phyloP scores from a whole-genome alignment of 2,113 vertebrate species.

The Actinemys pallida region DNA sequence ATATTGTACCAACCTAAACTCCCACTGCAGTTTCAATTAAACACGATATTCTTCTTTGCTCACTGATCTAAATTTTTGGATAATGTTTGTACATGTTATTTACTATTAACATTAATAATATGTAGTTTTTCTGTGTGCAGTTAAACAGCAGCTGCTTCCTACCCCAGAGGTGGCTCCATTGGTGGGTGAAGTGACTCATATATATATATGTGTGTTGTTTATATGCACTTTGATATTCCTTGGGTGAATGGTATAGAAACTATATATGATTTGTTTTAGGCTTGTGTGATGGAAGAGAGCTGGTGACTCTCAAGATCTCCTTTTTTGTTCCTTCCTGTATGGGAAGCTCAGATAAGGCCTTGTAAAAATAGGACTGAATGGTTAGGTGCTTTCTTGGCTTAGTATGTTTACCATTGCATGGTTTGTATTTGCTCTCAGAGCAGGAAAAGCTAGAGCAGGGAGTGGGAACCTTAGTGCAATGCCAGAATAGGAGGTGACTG shows the following conservation, averaged over 20 bases:
- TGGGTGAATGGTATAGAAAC: neutral
- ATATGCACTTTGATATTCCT: neutral
- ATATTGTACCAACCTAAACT: neutral
- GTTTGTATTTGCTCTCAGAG: neutral
- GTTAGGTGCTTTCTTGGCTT: slow-evolving; percentile 1
- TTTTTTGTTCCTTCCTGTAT: neutral
- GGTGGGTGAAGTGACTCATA: neutral
- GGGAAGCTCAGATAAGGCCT: neutral
- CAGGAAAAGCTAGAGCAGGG: slow-evolving; percentile 21
- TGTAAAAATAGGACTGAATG: neutral
- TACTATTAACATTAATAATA: neutral
- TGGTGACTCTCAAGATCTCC: neutral
- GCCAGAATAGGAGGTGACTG: neutral
- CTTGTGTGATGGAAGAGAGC: neutral
- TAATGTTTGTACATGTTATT: neutral
- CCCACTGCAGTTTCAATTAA: neutral
- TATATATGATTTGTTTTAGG: accelerated
- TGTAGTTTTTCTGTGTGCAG: neutral
- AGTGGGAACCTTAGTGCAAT: neutral
- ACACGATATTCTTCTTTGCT: neutral
- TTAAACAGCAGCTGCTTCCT: neutral
- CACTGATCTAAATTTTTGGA: neutral
- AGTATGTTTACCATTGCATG: neutral
- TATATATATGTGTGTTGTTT: accelerated
- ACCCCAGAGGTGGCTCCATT: neutral